A percentile compares a stretch with the other conserved stretches of the same genome.
These are phyloP conservation scores for Orbicella faveolata DNA, from an alignment of 64 coral and sea anemone genomes.

Conservation along the genomic window DNA sequence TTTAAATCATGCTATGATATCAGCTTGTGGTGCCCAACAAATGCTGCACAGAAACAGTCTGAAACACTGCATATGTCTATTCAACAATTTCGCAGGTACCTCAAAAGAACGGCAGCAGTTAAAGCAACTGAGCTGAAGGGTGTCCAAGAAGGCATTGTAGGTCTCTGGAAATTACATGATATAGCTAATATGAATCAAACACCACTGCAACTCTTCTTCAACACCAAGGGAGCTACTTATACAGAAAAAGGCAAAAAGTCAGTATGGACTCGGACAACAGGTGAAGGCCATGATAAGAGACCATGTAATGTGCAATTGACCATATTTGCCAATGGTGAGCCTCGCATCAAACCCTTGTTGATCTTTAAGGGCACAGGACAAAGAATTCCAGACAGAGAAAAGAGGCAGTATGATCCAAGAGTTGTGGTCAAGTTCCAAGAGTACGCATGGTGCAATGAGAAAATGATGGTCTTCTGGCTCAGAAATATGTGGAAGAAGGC, in stretches of 20 bases:
- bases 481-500: slow-evolving; percentile 26
- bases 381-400: neutral
- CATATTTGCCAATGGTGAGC: slow-evolving; percentile 17
- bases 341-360: slow-evolving; percentile 7
- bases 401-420: slow-evolving; percentile 20
- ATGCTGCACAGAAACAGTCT: slow-evolving; percentile 25
- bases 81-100: slow-evolving; percentile 29
- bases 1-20: slow-evolving; percentile 19
- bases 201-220: slow-evolving; percentile 22
- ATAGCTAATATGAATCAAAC: slow-evolving; percentile 22
- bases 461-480: slow-evolving; percentile 31
- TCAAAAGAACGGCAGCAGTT: slow-evolving; percentile 20
- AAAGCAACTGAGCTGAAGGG: slow-evolving; percentile 33
- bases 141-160: slow-evolving; percentile 34
- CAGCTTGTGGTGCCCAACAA: slow-evolving; percentile 22
- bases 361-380: slow-evolving; percentile 20
- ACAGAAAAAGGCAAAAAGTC: slow-evolving; percentile 18
- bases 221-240: slow-evolving; percentile 37
- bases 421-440: slow-evolving; percentile 23
- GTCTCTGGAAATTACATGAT: slow-evolving; percentile 14
- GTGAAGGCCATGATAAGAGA: slow-evolving; percentile 36
- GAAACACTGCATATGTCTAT: slow-evolving; percentile 21
- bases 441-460: neutral
- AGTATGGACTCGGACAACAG: slow-evolving; percentile 20
- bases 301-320: slow-evolving; percentile 5